Base-by-base conservation (phyloP, 2,888 invertebrate species). In the Drosophila sordidula region DNA sequence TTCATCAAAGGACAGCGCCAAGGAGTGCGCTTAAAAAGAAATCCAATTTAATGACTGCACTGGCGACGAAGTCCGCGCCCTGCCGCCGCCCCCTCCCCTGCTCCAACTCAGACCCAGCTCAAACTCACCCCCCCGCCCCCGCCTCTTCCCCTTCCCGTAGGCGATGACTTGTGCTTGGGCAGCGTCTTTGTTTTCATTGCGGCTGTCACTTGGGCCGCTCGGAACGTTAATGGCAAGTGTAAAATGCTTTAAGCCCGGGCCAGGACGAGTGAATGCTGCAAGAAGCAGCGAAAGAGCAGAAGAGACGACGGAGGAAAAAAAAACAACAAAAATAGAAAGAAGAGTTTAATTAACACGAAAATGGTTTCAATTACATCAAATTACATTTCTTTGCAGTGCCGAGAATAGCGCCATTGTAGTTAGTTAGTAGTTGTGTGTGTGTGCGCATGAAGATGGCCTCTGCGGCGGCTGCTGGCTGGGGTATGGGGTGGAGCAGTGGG, bases 331-430 rank as follows among this genome's bases (percentile, higher is more conserved):
- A 64, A 25, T 41, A 59, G 76, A 76, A 62, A 83, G 75, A 89
- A 85, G 90, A 89, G 85, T 89, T 85, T 85, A 85, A 85, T 85
- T 85, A 85, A 85, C 85, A 85, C 85, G 90, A 85, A 85, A 85
- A 85, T 89, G 90, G 85, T 85, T 85, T 85, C 85, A 85, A 85
- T 85, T 85, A 85, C 85, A 85, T 80, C 81, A 85, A 85, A 85
- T 85, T 85, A 85, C 90, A 89, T 89, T 85, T 87, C 84, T 84
- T 85, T 69, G 67, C 78, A 70, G 56, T 77, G 65, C 70, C 66
- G 67, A 73, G 73, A 66, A 75, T 65, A 68, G 44, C 52, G 80
- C 70, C 71, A 81, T 87, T 85, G 78, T 78, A 79, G 83, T 79
- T 78, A 79, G 83, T 79, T 78, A 64, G 62, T 57, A 73, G 64